These are phyloP conservation scores for Chloroclysta siterata DNA, from an alignment of 2,888 invertebrate species.

Conservation along the genomic window DNA sequence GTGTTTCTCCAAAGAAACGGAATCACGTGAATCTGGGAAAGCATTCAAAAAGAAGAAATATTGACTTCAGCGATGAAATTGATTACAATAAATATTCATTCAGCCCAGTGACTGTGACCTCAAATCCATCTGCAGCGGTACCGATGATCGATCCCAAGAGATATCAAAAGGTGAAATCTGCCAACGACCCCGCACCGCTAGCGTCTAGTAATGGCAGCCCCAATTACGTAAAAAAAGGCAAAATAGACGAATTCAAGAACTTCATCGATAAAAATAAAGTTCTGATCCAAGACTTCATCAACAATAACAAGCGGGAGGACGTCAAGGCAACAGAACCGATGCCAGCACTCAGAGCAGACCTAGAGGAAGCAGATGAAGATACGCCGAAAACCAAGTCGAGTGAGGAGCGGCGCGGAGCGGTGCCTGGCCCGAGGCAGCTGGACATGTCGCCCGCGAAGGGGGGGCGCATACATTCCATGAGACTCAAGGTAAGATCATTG, in stretches of 20 bases:
- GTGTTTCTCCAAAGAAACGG: not conserved
- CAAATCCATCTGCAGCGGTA: slow-evolving; percentile 1
- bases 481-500: slow-evolving; percentile 50
- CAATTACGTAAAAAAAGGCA: slow-evolving; percentile 18
- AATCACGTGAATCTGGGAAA: slow-evolving; percentile 5
- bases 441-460: slow-evolving; percentile 68
- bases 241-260: slow-evolving; percentile 41
- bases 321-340: slow-evolving; percentile 8
- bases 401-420: slow-evolving; percentile 6
- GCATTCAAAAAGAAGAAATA: slow-evolving; percentile 6
- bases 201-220: not conserved
- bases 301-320: not conserved
- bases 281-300: slow-evolving; percentile 41
- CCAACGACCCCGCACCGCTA: not conserved
- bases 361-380: not conserved
- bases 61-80: slow-evolving; percentile 10
- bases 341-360: not conserved
- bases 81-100: slow-evolving; percentile 10
- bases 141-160: slow-evolving; percentile 3
- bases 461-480: slow-evolving; percentile 46
- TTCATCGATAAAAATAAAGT: slow-evolving; percentile 47
- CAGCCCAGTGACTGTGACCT: slow-evolving; percentile 1
- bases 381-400: not conserved
- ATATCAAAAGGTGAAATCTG: slow-evolving; percentile 1
- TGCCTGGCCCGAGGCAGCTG: slow-evolving; percentile 46